Conservation (phyloP, 2,888 invertebrate genomes). For the Leistus spinibarbis region DNA sequence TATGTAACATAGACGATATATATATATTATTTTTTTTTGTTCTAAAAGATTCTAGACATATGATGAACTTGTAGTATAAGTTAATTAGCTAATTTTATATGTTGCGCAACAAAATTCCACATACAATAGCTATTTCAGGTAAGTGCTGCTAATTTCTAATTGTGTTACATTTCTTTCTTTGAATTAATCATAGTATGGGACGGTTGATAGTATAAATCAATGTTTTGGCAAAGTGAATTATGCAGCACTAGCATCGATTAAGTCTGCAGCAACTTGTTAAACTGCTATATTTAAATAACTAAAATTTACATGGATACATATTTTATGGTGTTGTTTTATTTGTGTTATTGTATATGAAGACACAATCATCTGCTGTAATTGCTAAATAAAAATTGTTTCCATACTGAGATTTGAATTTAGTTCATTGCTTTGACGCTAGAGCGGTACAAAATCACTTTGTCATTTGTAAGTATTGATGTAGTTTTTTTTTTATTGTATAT, state of each 20-base stretch:
- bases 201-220: slow-evolving; percentile 26
- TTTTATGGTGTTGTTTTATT: too few relatives aligned
- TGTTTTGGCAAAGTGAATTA: neutral
- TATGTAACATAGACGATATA: neutral
- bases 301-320: too few relatives aligned
- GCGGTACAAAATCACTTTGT: neutral
- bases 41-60: neutral
- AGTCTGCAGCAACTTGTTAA: too few relatives aligned
- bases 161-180: neutral
- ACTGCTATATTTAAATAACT: neutral
- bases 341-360: too few relatives aligned
- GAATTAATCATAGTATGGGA: slow-evolving; percentile 14
- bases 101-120: neutral
- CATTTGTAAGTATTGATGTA: neutral
- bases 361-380: too few relatives aligned
- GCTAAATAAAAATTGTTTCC: neutral
- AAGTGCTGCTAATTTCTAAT: neutral
- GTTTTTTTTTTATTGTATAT: neutral
- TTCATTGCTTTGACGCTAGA: neutral
- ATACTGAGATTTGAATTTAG: neutral
- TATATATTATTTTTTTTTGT: neutral
- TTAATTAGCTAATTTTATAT: neutral
- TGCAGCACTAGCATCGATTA: neutral
- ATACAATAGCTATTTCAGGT: slow-evolving; percentile 6
- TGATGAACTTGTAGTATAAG: neutral